A percentile compares a stretch with the other conserved stretches of the same genome.
These are phyloP conservation scores for Cranoglanis bouderius DNA, from an alignment of 2,113 vertebrate species.

Conservation along the genomic window DNA sequence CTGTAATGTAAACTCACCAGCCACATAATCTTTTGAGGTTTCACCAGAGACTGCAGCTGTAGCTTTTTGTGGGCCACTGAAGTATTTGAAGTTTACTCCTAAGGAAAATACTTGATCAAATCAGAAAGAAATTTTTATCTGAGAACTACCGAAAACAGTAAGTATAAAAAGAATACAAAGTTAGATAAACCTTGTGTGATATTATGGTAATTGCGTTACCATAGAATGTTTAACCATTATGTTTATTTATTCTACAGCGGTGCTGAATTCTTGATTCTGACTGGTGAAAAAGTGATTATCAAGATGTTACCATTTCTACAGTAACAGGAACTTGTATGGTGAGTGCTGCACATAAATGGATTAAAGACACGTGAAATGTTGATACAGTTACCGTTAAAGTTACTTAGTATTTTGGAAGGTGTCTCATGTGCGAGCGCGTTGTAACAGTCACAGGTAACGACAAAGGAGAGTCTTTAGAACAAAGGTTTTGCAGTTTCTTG, in stretches of 20 bases:
- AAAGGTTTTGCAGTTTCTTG: background rate
- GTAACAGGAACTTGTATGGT: background rate
- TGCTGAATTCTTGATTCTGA: background rate
- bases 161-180: background rate
- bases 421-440: background rate
- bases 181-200: background rate
- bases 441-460: background rate
- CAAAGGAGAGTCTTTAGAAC: background rate
- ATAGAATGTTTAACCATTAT: background rate
- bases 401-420: background rate
- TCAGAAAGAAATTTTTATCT: constrained; percentile 11
- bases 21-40: constrained; percentile 34
- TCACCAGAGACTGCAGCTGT: constrained; percentile 12
- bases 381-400: background rate
- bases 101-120: background rate
- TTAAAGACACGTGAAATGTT: background rate
- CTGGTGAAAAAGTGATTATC: background rate
- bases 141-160: background rate
- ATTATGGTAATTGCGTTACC: background rate
- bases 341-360: background rate
- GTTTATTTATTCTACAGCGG: background rate
- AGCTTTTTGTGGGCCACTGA: constrained; percentile 21
- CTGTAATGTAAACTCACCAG: constrained; percentile 30
- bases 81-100: background rate
- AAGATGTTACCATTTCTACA: background rate